Evolutionary conservation across 30 jellyfish, hydroid and myxozoan genomes (phyloP).

Genomic region (Mastigias papua): DNA sequence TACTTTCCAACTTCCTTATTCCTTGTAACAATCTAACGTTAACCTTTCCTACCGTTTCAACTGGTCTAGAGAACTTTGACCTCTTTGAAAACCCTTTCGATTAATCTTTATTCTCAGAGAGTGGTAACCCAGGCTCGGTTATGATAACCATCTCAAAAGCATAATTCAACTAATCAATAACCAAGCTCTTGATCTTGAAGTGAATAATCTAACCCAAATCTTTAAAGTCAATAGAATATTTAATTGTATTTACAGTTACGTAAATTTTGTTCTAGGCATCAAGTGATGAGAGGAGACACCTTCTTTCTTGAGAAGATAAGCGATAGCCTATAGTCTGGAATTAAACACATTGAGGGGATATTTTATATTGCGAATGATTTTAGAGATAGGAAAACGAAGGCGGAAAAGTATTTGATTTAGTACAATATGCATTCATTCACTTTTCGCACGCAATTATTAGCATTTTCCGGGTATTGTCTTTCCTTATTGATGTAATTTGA

Average conservation of each 20-base stretch:
- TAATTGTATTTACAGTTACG: neutral
- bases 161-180: neutral
- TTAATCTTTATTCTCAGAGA: no score
- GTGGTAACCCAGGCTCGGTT: no score
- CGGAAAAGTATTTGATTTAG: neutral
- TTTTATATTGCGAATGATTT: neutral
- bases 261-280: slow-evolving; percentile 8
- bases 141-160: neutral
- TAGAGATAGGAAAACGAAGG: neutral
- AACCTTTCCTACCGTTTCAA: no score
- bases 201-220: neutral
- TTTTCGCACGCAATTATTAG: no score
- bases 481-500: no score
- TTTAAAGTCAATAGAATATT: neutral
- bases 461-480: no score
- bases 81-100: no score
- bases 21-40: no score
- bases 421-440: no score
- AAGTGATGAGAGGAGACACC: slow-evolving; percentile 22
- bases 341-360: neutral
- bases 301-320: slow-evolving; percentile 25
- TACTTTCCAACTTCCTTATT: no score
- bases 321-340: neutral
- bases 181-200: neutral
- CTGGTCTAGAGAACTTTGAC: no score